Evolutionary conservation across 2,113 vertebrate genomes (phyloP).

Genomic region (Elaphurus davidianus): DNA sequence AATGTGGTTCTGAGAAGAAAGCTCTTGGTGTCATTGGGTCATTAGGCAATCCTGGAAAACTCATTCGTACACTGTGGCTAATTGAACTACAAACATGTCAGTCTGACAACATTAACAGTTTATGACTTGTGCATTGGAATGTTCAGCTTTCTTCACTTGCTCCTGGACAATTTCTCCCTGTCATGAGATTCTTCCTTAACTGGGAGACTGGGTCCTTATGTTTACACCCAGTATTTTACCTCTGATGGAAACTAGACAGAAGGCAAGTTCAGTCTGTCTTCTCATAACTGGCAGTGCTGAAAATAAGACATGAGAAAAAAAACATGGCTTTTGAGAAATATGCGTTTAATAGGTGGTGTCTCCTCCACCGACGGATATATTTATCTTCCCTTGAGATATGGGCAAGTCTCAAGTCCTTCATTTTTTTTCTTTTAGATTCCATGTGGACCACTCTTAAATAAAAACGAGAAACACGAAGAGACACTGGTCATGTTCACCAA

Average conservation of each 20-base stretch:
- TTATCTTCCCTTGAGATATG: not conserved
- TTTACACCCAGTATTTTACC: not conserved
- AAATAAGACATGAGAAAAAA: conserved; percentile 46
- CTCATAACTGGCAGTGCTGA: not conserved
- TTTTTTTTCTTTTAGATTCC: conserved; percentile 59
- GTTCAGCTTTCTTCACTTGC: not conserved
- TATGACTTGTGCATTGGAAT: not conserved
- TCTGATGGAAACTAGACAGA: conserved; percentile 23
- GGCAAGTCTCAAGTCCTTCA: not conserved
- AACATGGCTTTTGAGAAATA: conserved; percentile 31
- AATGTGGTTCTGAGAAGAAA: not conserved
- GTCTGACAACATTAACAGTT: not conserved
- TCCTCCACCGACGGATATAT: not conserved
- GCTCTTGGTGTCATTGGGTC: not conserved
- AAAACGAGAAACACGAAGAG: not conserved
- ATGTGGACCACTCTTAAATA: conserved; percentile 20
- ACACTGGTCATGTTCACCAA: not conserved
- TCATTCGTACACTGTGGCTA: not conserved
- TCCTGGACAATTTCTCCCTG: conserved; percentile 54
- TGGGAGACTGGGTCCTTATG: not conserved
- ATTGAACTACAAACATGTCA: not conserved
- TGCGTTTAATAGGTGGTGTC: conserved; percentile 5
- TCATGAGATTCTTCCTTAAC: not conserved
- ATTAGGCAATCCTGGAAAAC: not conserved
- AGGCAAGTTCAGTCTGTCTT: not conserved